Conservation (phyloP, 1,140 invertebrate genomes). For the Cryptotermes secundus region DNA sequence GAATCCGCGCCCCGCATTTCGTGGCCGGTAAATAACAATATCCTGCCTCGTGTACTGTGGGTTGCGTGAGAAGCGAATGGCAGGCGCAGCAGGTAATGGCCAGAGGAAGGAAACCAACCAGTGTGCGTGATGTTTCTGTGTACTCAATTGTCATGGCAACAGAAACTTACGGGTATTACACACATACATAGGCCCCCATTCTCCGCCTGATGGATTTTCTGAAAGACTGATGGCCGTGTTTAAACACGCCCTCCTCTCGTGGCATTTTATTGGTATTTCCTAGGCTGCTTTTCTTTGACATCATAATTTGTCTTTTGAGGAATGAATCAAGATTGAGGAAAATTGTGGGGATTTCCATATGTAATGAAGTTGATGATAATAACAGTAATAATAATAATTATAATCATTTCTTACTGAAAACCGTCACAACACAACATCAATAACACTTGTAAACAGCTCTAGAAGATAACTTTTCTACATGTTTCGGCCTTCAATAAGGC, state of each 20-base stretch:
- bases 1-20: conserved; percentile 5
- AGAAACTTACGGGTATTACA: background rate
- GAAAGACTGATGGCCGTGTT: background rate
- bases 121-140: conserved; percentile 5
- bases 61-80: background rate
- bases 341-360: too few species aligned
- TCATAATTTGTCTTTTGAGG: background rate
- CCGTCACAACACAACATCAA: too few species aligned
- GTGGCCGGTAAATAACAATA: conserved; percentile 6
- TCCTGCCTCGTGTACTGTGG: background rate
- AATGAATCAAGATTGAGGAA: too few species aligned
- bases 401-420: too few species aligned
- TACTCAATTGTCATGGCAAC: conserved; percentile 18
- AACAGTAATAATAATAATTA: too few species aligned
- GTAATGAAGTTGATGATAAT: too few species aligned
- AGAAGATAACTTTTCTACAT: too few species aligned
- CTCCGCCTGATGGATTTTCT: background rate
- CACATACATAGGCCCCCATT: background rate
- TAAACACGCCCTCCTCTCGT: background rate
- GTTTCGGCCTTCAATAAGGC: too few species aligned
- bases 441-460: too few species aligned
- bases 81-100: background rate
- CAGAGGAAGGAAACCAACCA: background rate
- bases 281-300: too few species aligned
- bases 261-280: too few species aligned